Evolutionary conservation across 2,113 vertebrate species (phyloP).

Genomic region (Corythoichthys intestinalis): DNA sequence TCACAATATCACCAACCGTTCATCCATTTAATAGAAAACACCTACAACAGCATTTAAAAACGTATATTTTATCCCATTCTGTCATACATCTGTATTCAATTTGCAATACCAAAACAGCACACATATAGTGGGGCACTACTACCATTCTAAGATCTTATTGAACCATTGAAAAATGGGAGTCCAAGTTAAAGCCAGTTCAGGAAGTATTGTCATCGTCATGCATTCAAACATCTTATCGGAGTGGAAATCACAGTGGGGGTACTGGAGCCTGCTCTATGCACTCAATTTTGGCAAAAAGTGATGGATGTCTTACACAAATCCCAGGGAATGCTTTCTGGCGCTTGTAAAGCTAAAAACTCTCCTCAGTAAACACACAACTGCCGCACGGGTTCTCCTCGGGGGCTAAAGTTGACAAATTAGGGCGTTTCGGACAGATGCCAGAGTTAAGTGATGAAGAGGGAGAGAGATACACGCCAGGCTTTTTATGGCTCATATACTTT

Average conservation of each 20-base stretch:
- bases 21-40: neutral
- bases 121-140: neutral
- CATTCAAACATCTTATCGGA: slow-evolving; percentile 4
- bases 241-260: slow-evolving; percentile 5
- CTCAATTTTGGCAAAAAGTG: slow-evolving; percentile 15
- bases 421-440: slow-evolving; percentile 40
- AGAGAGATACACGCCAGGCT: slow-evolving; percentile 11
- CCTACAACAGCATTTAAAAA: too few relatives aligned
- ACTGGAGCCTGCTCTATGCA: neutral
- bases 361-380: slow-evolving; percentile 24
- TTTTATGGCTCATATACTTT: slow-evolving; percentile 53
- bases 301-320: slow-evolving; percentile 29
- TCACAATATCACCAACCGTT: slow-evolving; percentile 15
- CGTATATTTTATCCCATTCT: neutral
- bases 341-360: slow-evolving; percentile 37
- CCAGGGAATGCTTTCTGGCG: slow-evolving; percentile 22
- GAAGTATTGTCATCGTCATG: neutral
- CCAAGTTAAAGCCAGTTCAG: neutral
- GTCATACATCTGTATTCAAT: too few relatives aligned
- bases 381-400: slow-evolving; percentile 20
- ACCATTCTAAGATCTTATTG: neutral
- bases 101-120: too few relatives aligned
- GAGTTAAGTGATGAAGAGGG: slow-evolving; percentile 28
- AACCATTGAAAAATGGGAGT: neutral
- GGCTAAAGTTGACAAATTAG: slow-evolving; percentile 46